Base-by-base conservation (phyloP, 1,140 invertebrate species). In the Caerostris extrusa region DNA sequence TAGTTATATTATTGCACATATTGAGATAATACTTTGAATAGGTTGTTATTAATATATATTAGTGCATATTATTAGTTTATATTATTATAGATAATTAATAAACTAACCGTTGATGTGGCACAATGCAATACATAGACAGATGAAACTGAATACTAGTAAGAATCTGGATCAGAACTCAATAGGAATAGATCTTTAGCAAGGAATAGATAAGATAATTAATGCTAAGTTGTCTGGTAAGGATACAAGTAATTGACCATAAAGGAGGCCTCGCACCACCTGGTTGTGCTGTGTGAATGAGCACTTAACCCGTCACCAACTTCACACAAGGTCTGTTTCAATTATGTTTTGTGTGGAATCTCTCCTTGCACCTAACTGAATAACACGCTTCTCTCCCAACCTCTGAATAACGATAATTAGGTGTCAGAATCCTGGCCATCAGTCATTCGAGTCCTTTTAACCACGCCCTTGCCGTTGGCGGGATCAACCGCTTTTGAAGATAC, bases 281-380 rank as follows among this genome's bases (percentile, higher is more conserved):
- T 14, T 50, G 58, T 87, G 34, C n/a, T 87, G 57, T 60, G 19
- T 89, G 87, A 89, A 89, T 71, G 55, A 89, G 50, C 87, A 55
- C 87, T 89, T 64, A 89, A 89, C 87, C 19, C 60, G 61, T 71
- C 87, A 87, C 57, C 85, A 87, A 87, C 85, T 87, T 87, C 85
- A 87, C 85, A 89, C 87, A 55, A 57, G 71, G 89, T 90, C 89
- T 81, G 56, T 81, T 90, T 90, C 89, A 90, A 90, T 90, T 90
- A 90, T 81, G 57, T 81, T 90, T 90, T 90, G 67, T 81, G 57
- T 60, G 19, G 58, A 64, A 90, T 71, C 53, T 87, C 34, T 8
- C 55, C 60, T 19, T 14, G n/a, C 8, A 8, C 85, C 64, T 61
- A 61, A 67, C 50, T 58, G 89, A 71, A 77, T 90, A 77, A 64